phyloP scores from a whole-genome alignment of 2,113 vertebrate species.

The Guaruba guarouba region DNA sequence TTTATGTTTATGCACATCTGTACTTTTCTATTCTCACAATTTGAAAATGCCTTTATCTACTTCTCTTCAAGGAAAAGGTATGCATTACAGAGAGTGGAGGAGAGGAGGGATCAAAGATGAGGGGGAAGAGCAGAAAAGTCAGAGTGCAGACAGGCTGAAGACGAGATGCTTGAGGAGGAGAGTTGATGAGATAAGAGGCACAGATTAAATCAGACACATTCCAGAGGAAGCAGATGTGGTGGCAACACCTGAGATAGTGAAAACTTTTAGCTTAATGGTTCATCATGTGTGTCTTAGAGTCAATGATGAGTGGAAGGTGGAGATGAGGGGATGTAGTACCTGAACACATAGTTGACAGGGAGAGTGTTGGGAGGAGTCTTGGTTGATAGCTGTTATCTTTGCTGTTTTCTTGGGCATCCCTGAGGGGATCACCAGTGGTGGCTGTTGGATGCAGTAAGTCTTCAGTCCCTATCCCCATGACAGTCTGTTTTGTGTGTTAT shows the following conservation, averaged over 20 bases:
- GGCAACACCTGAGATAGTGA: background rate
- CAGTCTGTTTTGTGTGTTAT: background rate
- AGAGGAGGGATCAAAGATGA: background rate
- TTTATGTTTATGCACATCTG: background rate
- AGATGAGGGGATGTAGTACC: background rate
- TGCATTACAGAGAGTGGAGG: background rate
- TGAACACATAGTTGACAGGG: background rate
- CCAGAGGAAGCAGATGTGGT: background rate
- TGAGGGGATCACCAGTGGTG: fast-evolving
- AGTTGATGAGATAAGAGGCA: background rate
- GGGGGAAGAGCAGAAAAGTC: background rate
- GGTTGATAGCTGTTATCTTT: background rate
- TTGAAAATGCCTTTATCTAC: background rate
- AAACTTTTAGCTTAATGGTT: background rate
- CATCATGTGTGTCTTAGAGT: background rate
- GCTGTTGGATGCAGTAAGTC: background rate
- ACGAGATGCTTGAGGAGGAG: background rate
- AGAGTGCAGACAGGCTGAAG: background rate
- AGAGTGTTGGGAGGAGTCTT: background rate
- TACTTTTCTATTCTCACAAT: background rate
- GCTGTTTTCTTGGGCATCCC: background rate
- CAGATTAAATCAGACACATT: background rate
- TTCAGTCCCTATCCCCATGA: background rate
- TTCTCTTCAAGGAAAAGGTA: background rate
- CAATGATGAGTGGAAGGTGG: background rate